Evolutionary conservation across 2,888 invertebrate species (phyloP).

Genomic region (Protonemura montana): DNA sequence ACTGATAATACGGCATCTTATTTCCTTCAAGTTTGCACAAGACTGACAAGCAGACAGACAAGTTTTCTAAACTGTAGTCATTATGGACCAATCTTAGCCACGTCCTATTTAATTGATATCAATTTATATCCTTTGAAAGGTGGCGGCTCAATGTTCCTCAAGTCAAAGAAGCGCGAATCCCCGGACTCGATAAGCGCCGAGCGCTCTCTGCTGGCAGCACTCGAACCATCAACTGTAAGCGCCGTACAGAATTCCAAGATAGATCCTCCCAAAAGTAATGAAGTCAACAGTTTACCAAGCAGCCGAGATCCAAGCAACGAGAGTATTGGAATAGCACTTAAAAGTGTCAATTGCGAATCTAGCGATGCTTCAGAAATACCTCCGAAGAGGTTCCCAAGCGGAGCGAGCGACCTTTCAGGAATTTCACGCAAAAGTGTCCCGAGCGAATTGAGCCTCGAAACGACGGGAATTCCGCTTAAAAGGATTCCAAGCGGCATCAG

Average conservation of each 20-base stretch:
- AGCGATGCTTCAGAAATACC: neutral
- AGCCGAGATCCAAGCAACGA: slow-evolving; percentile 9
- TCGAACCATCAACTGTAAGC: neutral
- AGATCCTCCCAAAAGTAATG: neutral
- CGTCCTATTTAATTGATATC: too few species aligned
- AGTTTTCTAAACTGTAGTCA: too few species aligned
- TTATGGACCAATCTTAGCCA: too few species aligned
- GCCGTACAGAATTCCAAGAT: neutral
- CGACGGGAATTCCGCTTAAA: neutral
- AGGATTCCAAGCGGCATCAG: neutral
- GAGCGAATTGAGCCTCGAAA: neutral
- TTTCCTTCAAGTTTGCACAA: too few species aligned
- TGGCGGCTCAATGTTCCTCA: slow-evolving; percentile 72
- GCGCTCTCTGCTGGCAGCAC: neutral
- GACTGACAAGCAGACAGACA: too few species aligned
- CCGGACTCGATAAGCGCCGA: neutral
- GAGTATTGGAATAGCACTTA: neutral
- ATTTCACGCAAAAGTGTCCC: neutral
- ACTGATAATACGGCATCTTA: too few species aligned
- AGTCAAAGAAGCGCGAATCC: slow-evolving; percentile 58
- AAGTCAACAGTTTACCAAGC: neutral
- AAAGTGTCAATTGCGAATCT: neutral
- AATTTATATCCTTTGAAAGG: too few species aligned
- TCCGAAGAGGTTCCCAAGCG: neutral
- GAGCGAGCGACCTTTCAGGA: neutral